A percentile compares a stretch with the other conserved stretches of the same genome.
phyloP scores from a whole-genome alignment of 2,797 vertebrate species.

The Cirrhinus mrigala region DNA sequence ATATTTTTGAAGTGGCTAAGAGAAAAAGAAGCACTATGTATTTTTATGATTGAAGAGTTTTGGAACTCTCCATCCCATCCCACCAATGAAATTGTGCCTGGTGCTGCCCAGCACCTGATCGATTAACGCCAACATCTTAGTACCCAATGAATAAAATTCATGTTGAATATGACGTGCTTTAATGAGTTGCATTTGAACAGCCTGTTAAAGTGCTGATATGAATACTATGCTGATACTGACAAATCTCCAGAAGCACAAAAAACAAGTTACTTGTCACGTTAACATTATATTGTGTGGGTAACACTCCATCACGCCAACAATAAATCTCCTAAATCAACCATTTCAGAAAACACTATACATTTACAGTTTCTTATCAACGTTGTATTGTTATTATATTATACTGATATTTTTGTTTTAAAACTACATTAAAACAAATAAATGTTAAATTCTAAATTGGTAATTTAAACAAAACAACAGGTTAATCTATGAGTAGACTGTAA shows the following conservation, averaged over 20 bases:
- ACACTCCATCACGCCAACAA: background rate
- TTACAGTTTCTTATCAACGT: background rate
- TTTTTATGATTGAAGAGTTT: slow-evolving; percentile 69
- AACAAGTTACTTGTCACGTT: slow-evolving; percentile 1
- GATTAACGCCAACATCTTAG: slow-evolving; percentile 62
- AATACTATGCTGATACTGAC: slow-evolving; percentile 5
- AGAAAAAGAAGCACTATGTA: slow-evolving; percentile 71
- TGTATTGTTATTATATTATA: slow-evolving; percentile 13
- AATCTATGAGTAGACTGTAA: background rate
- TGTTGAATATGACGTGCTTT: slow-evolving; percentile 63
- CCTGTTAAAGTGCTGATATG: slow-evolving; percentile 11
- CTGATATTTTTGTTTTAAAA: background rate
- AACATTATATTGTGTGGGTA: slow-evolving; percentile 25
- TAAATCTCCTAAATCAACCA: slow-evolving; percentile 18
- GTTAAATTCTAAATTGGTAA: background rate
- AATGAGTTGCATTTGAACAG: slow-evolving; percentile 48
- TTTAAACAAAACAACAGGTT: slow-evolving; percentile 13
- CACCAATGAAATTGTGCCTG: slow-evolving; percentile 66
- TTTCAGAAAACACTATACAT: slow-evolving; percentile 21
- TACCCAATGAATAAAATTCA: slow-evolving; percentile 64
- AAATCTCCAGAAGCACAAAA: slow-evolving; percentile 9
- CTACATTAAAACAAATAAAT: background rate
- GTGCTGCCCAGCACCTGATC: slow-evolving; percentile 65
- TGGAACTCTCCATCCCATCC: slow-evolving; percentile 63
- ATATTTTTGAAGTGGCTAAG: slow-evolving; percentile 65